Percentiles rank a stretch among this genome's conserved stretches.
phyloP scores from a whole-genome alignment of 2,797 vertebrate species.

The Fratercula arctica region DNA sequence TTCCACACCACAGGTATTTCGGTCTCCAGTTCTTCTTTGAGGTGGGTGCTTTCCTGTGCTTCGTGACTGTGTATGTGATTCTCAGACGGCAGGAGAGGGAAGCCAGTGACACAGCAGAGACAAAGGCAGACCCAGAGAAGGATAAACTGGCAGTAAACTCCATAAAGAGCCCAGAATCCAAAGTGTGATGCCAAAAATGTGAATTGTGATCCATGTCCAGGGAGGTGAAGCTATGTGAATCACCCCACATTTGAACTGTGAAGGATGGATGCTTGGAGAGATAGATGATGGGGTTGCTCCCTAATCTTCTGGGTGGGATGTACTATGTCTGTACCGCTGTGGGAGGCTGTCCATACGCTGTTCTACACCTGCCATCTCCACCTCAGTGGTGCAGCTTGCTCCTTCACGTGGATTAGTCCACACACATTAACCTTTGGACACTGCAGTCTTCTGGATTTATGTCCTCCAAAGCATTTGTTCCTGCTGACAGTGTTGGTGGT shows the following conservation, averaged over 20 bases:
- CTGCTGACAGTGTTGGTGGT: neutral
- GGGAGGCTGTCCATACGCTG: fast-evolving
- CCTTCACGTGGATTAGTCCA: neutral
- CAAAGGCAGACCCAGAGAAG: neutral
- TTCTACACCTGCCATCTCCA: neutral
- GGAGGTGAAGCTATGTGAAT: neutral
- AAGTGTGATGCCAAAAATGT: neutral
- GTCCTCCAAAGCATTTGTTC: neutral
- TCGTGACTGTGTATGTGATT: slow-evolving; percentile 53
- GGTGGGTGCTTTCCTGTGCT: slow-evolving; percentile 65
- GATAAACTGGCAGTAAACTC: slow-evolving; percentile 29
- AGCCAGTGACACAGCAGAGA: neutral
- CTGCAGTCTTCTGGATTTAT: neutral
- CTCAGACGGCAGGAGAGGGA: slow-evolving; percentile 63
- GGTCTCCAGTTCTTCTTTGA: slow-evolving; percentile 80
- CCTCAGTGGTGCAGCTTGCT: neutral
- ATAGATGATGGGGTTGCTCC: neutral
- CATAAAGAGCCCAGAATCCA: neutral
- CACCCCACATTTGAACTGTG: neutral
- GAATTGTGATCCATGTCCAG: fast-evolving
- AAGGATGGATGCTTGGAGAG: neutral
- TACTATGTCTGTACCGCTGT: neutral
- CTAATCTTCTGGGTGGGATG: neutral
- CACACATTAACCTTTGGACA: neutral
- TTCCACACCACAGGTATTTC: slow-evolving; percentile 67